Base-by-base conservation (phyloP, 2,113 vertebrate species). In the Passer domesticus region DNA sequence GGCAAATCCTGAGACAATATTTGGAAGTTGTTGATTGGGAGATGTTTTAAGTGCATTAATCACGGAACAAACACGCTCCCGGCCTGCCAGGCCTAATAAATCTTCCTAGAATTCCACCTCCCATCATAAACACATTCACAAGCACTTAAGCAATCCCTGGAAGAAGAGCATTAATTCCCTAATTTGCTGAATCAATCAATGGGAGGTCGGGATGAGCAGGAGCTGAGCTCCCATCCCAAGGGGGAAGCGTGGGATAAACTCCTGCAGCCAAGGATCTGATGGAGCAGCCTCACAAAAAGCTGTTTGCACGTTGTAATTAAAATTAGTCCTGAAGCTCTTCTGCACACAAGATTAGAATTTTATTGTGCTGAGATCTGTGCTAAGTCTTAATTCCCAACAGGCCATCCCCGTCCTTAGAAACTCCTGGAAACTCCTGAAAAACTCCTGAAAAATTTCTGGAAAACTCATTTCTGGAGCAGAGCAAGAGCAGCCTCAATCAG, bases 21-120 rank as follows among this genome's bases (percentile, higher is more conserved):
- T 96, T 94, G 95, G 95, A 73, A 75, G 85, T 47, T 85, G 95
- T 96, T 95, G 96, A 94, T 90, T 69, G 93, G 82, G 86, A 96
- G 90, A 89, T 43, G 30, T 77, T 59, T 56, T 56, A 46, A 84
- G 73, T 19, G 78, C 84, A 96, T 97, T 97, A 93, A 97, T 97
- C 97, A 97, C 8, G 80, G 81, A 86, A 73, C 90, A 96, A 96
- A 96, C 95, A 87, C 58, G 39, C 21, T 4, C 56, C 7, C 6
- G 3, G 56, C 33, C 73, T 94, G 97, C 96, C 96, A 97, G 94
- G 43, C 59, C 76, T 63, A 24, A 83, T 97, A 97, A 97, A 97
- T 96, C 96, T 89, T 83, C 39, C 58, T 46, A 55, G 64, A 39
- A 0, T 82, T 86, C 91, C 93, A 55, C 88, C 93, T 91, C 96